Percentiles rank a stretch among this genome's conserved stretches.
These are phyloP conservation scores for Eupeodes luniger DNA, from an alignment of 2,888 invertebrate species.

Conservation along the genomic window DNA sequence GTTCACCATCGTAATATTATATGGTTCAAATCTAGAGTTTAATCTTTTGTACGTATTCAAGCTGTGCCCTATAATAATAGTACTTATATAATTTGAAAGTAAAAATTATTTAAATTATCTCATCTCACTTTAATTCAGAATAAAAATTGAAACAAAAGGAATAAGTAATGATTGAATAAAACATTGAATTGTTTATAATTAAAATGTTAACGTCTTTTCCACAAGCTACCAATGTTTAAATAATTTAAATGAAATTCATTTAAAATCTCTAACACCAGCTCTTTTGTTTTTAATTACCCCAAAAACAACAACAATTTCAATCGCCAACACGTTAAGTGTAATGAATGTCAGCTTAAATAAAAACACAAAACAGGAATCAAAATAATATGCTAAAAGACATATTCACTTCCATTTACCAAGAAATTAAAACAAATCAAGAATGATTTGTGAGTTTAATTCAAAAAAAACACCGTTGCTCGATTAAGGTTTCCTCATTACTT, in stretches of 20 bases:
- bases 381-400: not conserved
- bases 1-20: too few species aligned
- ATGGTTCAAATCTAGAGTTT: too few species aligned
- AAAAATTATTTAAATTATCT: too few species aligned
- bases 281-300: not conserved
- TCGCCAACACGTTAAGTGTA: not conserved
- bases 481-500: not conserved
- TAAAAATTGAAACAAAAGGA: too few species aligned
- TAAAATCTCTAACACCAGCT: not conserved
- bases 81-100: too few species aligned
- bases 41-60: too few species aligned
- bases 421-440: not conserved
- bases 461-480: too few species aligned
- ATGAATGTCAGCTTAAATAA: not conserved
- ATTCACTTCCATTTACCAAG: not conserved
- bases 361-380: not conserved
- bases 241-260: not conserved
- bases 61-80: too few species aligned
- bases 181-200: too few species aligned
- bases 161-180: too few species aligned
- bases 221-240: too few species aligned
- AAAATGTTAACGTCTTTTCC: not conserved
- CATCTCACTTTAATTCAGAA: too few species aligned
- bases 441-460: not conserved
- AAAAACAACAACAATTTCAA: not conserved